Percentiles rank a stretch among this genome's conserved stretches.
phyloP scores from a whole-genome alignment of 2,888 invertebrate genomes.

The Lathronympha strigana region DNA sequence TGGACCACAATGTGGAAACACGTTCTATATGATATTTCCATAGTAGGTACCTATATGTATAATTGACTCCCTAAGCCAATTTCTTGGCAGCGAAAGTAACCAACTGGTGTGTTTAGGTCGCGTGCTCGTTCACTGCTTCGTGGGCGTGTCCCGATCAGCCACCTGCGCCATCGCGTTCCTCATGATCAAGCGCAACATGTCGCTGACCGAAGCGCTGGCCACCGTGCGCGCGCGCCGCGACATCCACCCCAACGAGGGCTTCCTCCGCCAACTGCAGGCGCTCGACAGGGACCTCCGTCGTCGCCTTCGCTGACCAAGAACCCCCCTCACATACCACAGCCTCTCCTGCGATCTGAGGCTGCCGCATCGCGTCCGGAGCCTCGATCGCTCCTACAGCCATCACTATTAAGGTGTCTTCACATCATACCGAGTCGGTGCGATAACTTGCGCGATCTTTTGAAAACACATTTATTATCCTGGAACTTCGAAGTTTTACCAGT shows the following conservation, averaged over 20 bases:
- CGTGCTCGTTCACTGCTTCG: slow-evolving; percentile 91
- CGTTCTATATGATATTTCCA: too few relatives aligned
- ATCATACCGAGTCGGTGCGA: too few relatives aligned
- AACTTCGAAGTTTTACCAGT: slow-evolving; percentile 27
- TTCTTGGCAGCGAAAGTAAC: neutral
- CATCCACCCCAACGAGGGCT: slow-evolving; percentile 92
- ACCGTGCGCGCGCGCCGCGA: slow-evolving; percentile 88
- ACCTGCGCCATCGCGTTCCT: slow-evolving; percentile 92
- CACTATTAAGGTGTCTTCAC: too few relatives aligned
- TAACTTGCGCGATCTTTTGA: slow-evolving; percentile 13
- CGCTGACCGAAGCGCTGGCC: slow-evolving; percentile 89
- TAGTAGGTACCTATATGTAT: too few relatives aligned
- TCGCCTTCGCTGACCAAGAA: slow-evolving; percentile 76
- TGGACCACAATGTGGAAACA: too few relatives aligned
- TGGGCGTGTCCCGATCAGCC: slow-evolving; percentile 92
- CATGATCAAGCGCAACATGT: slow-evolving; percentile 91
- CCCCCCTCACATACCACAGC: slow-evolving; percentile 61
- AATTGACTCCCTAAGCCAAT: too few relatives aligned
- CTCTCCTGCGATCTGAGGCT: slow-evolving; percentile 56
- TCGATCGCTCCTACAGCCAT: slow-evolving; percentile 65
- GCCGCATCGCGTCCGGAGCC: slow-evolving; percentile 64
- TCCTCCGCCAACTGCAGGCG: slow-evolving; percentile 90
- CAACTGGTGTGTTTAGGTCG: slow-evolving; percentile 83
- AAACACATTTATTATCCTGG: neutral
- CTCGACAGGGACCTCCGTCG: slow-evolving; percentile 85